Evolutionary conservation across 2,888 invertebrate species (phyloP), one percentile per base, ranked within the genome.

Genomic region (Cataglyphis altisquamis): DNA sequence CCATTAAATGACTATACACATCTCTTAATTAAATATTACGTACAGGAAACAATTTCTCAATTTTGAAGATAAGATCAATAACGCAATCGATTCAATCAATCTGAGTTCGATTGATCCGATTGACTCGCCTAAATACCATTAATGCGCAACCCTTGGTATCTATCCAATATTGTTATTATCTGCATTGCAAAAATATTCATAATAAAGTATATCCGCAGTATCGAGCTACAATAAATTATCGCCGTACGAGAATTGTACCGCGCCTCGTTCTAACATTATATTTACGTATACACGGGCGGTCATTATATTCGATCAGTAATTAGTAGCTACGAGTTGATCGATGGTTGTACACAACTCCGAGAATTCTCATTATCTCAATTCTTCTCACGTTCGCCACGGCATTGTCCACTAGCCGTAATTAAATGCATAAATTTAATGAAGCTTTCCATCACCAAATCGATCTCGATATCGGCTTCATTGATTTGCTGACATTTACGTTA

Each of bases 281-380:
- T 72, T 84, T 77, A 83, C 86, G 81, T 74, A 83, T 85, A 60
- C 83, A 82, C 81, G 64, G 52, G 25, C 68, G 77, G 81, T 87
- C 84, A 88, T 88, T 89, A 52, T 52, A 80, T 83, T 86, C 85
- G 90, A 90, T 88, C 89, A 75, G 86, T 85, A 90, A 90, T 90
- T 90, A 90, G 87, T 87, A 72, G 75, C 84, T 73, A 68, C 77
- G 52, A 66, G 84, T 83, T 88, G 90, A 90, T 90, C 87, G 88
- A 90, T 88, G 87, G 84, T 80, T 70, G 78, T 6, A 52, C 48
- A 52, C 70, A 85, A 83, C 82, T 81, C 78, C 68, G 90, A 85
- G 88, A 90, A 89, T 88, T 86, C 90, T 87, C 86, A 87, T 88
- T 90, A 88, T 84, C 84, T 82, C 86, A 77, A 84, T 87, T 90